Conservation (phyloP, 2,113 vertebrate species). For the Perccottus glenii region DNA sequence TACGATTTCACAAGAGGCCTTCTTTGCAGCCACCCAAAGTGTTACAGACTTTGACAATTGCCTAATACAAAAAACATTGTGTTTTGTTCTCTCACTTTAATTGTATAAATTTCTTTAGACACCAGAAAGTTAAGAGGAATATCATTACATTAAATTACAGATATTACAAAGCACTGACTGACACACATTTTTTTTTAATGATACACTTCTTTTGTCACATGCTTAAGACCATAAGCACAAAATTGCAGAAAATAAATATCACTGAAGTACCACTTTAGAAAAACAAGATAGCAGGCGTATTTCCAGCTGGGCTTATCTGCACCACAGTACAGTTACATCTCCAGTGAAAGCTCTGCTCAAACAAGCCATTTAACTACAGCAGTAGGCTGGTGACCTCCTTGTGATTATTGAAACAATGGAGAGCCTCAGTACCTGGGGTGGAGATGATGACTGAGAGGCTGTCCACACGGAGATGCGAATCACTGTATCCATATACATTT, state of each 20-base stretch:
- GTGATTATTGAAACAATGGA: slow-evolving; percentile 42
- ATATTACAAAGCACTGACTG: neutral
- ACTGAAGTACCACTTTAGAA: slow-evolving; percentile 14
- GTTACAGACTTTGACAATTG: no score
- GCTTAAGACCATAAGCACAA: neutral
- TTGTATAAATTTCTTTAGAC: no score
- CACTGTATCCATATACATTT: no score
- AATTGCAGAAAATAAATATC: slow-evolving; percentile 7
- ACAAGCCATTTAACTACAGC: slow-evolving; percentile 12
- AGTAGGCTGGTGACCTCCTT: slow-evolving; percentile 8
- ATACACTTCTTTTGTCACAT: neutral
- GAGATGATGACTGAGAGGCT: slow-evolving; percentile 40
- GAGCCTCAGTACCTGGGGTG: slow-evolving; percentile 25
- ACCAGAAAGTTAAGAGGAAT: neutral
- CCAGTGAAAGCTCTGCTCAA: slow-evolving; percentile 5
- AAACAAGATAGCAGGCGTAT: slow-evolving; percentile 32
- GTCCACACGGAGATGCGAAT: no score
- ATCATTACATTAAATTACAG: neutral
- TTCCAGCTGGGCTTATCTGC: slow-evolving; percentile 35
- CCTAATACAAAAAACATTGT: no score
- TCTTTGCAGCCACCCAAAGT: no score
- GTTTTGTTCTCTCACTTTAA: no score
- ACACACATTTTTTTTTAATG: neutral
- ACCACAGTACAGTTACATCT: slow-evolving; percentile 32
- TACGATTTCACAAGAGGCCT: no score